These are phyloP conservation scores for Spizella passerina DNA, from an alignment of 2,797 vertebrate species.

Conservation along the genomic window DNA sequence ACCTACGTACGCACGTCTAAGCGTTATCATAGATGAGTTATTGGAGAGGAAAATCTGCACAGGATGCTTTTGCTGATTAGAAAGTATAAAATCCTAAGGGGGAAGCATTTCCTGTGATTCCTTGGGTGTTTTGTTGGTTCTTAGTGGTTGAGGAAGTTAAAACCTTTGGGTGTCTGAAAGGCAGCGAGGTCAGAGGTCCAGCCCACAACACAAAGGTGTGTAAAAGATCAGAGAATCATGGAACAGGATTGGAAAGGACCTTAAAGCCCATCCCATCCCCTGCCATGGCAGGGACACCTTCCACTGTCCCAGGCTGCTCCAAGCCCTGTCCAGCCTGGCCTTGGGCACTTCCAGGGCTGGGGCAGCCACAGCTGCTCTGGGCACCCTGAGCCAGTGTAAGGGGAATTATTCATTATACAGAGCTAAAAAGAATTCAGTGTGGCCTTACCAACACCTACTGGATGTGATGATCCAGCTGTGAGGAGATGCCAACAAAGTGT, in stretches of 20 bases:
- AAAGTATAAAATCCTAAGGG: neutral
- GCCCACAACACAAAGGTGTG: accelerated
- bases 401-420: neutral
- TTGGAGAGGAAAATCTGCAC: neutral
- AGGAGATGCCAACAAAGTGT: neutral
- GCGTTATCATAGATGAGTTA: accelerated
- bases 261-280: neutral
- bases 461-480: neutral
- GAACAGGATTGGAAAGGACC: neutral
- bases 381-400: neutral
- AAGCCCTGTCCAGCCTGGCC: accelerated
- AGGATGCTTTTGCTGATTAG: neutral
- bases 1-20: accelerated
- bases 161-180: neutral
- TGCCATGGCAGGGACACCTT: neutral
- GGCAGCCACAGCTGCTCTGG: neutral
- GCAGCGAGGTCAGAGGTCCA: neutral
- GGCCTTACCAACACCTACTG: neutral
- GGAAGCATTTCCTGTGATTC: neutral
- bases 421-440: neutral
- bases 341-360: neutral
- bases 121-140: neutral
- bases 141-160: neutral
- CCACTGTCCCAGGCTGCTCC: accelerated
- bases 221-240: neutral